A percentile compares a stretch with the other conserved stretches of the same genome.
These are phyloP conservation scores for Scophthalmus maximus DNA, from an alignment of 2,113 vertebrate genomes.

Conservation along the genomic window DNA sequence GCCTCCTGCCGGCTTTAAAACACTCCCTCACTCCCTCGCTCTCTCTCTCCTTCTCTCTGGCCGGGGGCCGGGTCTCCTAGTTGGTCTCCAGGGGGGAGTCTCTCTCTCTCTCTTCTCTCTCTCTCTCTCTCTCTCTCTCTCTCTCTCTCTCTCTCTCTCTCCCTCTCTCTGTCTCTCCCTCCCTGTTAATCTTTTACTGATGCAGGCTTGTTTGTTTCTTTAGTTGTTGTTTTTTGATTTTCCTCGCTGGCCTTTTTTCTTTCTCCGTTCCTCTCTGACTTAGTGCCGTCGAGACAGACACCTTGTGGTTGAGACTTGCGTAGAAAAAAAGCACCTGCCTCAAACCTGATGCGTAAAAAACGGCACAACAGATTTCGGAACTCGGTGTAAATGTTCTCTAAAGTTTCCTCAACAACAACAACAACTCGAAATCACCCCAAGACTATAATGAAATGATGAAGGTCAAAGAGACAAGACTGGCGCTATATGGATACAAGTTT, in stretches of 20 bases:
- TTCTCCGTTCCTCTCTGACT: not conserved
- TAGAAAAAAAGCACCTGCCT: slow-evolving; percentile 33
- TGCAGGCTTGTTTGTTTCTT: slow-evolving; percentile 39
- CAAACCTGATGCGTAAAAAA: slow-evolving; percentile 33
- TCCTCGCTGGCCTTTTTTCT: not conserved
- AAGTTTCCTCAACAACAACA: not conserved
- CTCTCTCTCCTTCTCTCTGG: slow-evolving; percentile 78
- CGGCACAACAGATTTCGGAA: not conserved
- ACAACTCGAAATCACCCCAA: not conserved
- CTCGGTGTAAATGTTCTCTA: not conserved
- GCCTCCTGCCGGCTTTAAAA: slow-evolving; percentile 84
- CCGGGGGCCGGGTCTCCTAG: slow-evolving; percentile 74
- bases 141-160: slow-evolving; percentile 50
- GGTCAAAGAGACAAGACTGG: not conserved
- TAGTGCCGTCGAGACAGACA: not conserved
- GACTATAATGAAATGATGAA: not conserved
- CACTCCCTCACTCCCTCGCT: slow-evolving; percentile 79
- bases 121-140: slow-evolving; percentile 57
- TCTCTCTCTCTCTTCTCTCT: slow-evolving; percentile 66
- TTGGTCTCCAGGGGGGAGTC: slow-evolving; percentile 74
- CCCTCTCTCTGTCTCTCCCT: slow-evolving; percentile 35
- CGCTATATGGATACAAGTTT: not conserved
- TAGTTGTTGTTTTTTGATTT: slow-evolving; percentile 48
- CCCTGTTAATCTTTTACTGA: slow-evolving; percentile 42
- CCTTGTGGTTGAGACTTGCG: not conserved